Evolutionary conservation across 2,113 vertebrate genomes (phyloP).

Genomic region (Chaetops frenatus): DNA sequence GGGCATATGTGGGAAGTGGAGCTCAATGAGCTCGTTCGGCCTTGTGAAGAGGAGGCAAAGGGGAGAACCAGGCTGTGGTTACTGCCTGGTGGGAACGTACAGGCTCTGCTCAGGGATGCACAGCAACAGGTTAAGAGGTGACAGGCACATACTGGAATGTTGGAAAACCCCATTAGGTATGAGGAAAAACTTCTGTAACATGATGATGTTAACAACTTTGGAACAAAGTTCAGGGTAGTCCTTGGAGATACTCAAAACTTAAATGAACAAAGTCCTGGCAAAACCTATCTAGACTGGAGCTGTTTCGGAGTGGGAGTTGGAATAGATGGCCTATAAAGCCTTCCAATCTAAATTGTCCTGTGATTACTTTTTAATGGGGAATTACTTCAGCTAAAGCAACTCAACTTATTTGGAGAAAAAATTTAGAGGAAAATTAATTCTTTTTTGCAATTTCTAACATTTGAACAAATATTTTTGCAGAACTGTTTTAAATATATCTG

Average conservation of each 20-base stretch:
- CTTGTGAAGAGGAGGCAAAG: background rate
- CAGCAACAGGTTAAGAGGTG: background rate
- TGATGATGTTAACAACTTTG: background rate
- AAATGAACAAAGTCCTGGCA: background rate
- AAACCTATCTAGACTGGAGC: background rate
- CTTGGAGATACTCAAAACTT: background rate
- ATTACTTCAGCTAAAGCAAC: background rate
- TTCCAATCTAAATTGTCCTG: background rate
- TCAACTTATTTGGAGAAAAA: background rate
- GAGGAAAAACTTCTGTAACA: conserved; percentile 37
- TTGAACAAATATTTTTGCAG: background rate
- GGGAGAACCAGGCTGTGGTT: background rate
- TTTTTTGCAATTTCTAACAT: background rate
- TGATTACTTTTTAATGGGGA: background rate
- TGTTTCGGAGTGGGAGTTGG: background rate
- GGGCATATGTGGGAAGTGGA: accelerated
- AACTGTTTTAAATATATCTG: background rate
- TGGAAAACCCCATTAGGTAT: conserved; percentile 41
- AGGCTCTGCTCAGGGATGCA: background rate
- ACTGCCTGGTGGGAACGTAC: background rate
- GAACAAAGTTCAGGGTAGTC: background rate
- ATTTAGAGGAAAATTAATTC: background rate
- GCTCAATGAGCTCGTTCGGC: background rate
- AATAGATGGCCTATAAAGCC: background rate
- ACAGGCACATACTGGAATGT: background rate